Evolutionary conservation across 2,888 invertebrate species (phyloP), one percentile per base, ranked within the genome.

Genomic region (Platynereis dumerilii): DNA sequence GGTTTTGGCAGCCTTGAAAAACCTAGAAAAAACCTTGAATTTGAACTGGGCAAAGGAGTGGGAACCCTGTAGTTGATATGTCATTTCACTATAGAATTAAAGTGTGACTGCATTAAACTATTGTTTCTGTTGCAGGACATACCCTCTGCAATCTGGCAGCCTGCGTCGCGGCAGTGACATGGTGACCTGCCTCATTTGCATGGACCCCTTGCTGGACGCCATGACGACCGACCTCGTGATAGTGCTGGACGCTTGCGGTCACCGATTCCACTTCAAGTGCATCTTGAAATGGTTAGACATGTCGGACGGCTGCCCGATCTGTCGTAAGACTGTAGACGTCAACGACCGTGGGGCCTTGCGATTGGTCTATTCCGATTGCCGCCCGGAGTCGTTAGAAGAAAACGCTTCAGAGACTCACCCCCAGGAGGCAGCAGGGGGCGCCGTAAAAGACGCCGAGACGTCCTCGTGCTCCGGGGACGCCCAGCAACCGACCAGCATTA

Each of bases 291-390:
- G 48, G 48, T n/a, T 48, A n/a, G 48, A 48, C 48, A 48, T 48
- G 48, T 48, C 48, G 48, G 48, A 48, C 48, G 48, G 48, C 7
- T 48, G 48, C n/a, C 48, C 48, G 5, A 48, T 48, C n/a, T 48
- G 48, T 48, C 48, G 48, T 22, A 48, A 48, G 48, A 48, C 48
- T 5, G 48, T 48, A 3, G 48, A 48, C 17, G 48, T 48, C 48
- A 48, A 48, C 22, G 48, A 48, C 48, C n/a, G 48, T n/a, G 20
- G 22, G 22, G 48, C 48, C n/a, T n/a, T 48, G 22, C 48, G 48
- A 12, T 22, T 48, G 7, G 48, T 48, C 17, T 48, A 48, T 48
- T 12, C 48, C 22, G 48, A 48, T n/a, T 48, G 48, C 22, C 48
- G 48, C 7, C 48, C 48, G 12, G 34, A 34, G 5, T 34, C 34